Evolutionary conservation across 2,797 vertebrate genomes (phyloP).

Genomic region (Propithecus perrieri): DNA sequence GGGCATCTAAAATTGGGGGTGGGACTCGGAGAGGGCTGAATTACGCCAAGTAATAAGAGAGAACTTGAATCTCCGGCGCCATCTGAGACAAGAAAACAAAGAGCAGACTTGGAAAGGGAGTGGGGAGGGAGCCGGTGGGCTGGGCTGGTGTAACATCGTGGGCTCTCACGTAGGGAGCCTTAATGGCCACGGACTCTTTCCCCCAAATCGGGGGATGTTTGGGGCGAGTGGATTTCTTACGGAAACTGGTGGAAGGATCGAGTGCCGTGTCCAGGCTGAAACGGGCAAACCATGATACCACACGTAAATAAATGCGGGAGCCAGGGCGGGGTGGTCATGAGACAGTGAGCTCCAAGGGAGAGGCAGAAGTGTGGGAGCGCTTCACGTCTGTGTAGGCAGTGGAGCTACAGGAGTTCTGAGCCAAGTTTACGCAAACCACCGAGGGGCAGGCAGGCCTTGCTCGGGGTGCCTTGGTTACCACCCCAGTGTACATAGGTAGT

Average conservation of each 20-base stretch:
- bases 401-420: too few species aligned
- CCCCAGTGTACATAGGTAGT: neutral
- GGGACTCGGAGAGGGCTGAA: neutral
- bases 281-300: neutral
- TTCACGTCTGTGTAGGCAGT: rapidly evolving
- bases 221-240: neutral
- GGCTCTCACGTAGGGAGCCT: rapidly evolving
- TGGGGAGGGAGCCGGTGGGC: neutral
- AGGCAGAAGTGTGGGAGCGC: neutral
- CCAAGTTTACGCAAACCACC: neutral
- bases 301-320: rapidly evolving
- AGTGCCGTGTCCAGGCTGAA: neutral
- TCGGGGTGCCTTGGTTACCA: neutral
- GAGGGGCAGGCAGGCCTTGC: too few species aligned
- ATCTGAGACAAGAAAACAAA: neutral
- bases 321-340: too few species aligned
- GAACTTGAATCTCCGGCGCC: neutral
- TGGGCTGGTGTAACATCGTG: rapidly evolving
- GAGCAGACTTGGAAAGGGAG: neutral
- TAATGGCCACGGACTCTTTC: neutral
- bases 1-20: neutral
- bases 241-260: neutral
- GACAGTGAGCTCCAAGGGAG: neutral
- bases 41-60: rapidly evolving
- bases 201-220: neutral